Evolutionary conservation across 2,113 vertebrate genomes (phyloP).

Genomic region (Silurus meridionalis): DNA sequence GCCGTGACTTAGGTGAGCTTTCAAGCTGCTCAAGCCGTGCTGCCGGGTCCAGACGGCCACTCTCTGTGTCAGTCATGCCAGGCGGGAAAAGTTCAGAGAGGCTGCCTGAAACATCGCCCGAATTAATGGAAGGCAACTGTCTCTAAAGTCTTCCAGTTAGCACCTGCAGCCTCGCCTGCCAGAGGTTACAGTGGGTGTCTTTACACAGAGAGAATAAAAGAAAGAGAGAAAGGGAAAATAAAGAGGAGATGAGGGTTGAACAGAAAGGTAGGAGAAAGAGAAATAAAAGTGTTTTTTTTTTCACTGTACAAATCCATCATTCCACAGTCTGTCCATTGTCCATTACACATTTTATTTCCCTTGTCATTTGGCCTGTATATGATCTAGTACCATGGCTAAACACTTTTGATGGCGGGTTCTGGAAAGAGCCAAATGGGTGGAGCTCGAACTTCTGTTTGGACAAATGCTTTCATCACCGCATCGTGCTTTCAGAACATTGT

Average conservation of each 20-base stretch:
- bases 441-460: background rate
- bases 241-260: too few relatives aligned
- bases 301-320: background rate
- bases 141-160: slow-evolving; percentile 15
- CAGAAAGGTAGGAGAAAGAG: background rate
- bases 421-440: background rate
- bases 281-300: background rate
- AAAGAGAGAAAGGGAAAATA: background rate
- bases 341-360: background rate
- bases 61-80: slow-evolving; percentile 4
- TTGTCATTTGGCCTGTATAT: background rate
- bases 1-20: slow-evolving; percentile 33
- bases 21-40: slow-evolving; percentile 3
- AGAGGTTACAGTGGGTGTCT: slow-evolving; percentile 22
- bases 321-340: background rate
- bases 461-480: background rate
- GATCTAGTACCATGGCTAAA: background rate
- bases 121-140: slow-evolving; percentile 23
- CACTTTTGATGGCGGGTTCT: background rate
- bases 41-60: background rate
- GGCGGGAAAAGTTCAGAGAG: slow-evolving; percentile 19
- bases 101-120: background rate
- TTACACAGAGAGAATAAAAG: background rate
- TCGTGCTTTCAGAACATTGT: background rate
- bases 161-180: slow-evolving; percentile 17